Percentiles rank a stretch among this genome's conserved stretches.
phyloP scores from a whole-genome alignment of 2,888 invertebrate species.

The Notodonta ziczac region DNA sequence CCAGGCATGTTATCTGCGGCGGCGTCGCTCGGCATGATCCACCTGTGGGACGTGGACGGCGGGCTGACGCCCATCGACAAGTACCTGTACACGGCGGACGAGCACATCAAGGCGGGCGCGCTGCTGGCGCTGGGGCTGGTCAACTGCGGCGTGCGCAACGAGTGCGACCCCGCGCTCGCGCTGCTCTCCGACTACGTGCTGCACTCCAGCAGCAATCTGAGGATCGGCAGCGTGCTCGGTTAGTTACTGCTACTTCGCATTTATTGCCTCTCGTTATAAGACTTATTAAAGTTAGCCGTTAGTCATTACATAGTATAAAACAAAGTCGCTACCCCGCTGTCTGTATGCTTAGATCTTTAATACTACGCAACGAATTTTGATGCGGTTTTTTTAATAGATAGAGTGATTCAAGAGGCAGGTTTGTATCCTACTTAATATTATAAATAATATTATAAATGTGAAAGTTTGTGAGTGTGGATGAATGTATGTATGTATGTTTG shows the following conservation, averaged over 20 bases:
- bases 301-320: too few species aligned
- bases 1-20: slow-evolving; percentile 97
- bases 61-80: slow-evolving; percentile 99
- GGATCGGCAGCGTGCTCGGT: slow-evolving; percentile 93
- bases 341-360: too few species aligned
- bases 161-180: slow-evolving; percentile 99
- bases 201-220: slow-evolving; percentile 91
- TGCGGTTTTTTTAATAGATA: too few species aligned
- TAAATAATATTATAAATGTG: too few species aligned
- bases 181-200: slow-evolving; percentile 97
- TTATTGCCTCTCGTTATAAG: too few species aligned
- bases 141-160: slow-evolving; percentile 98
- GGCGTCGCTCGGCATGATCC: slow-evolving; percentile 97
- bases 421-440: too few species aligned
- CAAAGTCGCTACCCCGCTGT: too few species aligned
- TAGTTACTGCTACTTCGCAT: slow-evolving; percentile 16
- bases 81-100: slow-evolving; percentile 97
- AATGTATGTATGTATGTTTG: too few species aligned
- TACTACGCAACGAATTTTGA: too few species aligned
- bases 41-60: slow-evolving; percentile 99
- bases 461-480: too few species aligned
- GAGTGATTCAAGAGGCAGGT: too few species aligned
- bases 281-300: too few species aligned
- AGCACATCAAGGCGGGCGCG: slow-evolving; percentile 98
- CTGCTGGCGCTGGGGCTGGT: slow-evolving; percentile 98